Evolutionary conservation across 2,113 vertebrate species (phyloP), one percentile per base, ranked within the genome.

Genomic region (Neopipo cinnamomea): DNA sequence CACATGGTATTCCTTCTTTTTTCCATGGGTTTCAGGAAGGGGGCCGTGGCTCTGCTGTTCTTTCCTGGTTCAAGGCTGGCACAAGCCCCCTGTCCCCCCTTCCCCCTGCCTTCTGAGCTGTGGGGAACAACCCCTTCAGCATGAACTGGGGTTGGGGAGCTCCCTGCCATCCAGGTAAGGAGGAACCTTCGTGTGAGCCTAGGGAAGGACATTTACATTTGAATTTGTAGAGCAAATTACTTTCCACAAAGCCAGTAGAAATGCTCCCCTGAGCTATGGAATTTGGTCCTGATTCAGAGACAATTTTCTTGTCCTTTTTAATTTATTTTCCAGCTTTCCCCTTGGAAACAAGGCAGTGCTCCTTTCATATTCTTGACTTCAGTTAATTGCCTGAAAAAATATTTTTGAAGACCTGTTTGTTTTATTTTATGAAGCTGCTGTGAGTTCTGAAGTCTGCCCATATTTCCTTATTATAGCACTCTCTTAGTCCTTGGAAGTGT

Each of bases 311-410:
- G 49, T 90, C 27, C 41, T 85, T 88, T 46, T 46, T 59, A 52
- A 10, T 90, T 95, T 81, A 39, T 86, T 84, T 91, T 68, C 37
- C 68, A 89, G 37, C 49, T 16, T 70, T 83, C 55, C 33, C 46
- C 81, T 85, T 15, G 31, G 77, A 77, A 95, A 86, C 20, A 63
- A 76, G 74, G 33, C 85, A 76, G 31, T 2, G 3, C 12, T 91
- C n/a, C 25, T 62, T 89, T n/a, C 28, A 0, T 68, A 11, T 70
- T 86, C 55, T 80, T 79, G 71, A 42, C 63, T 95, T 93, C 67
- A 58, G 23, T 77, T 90, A 88, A 89, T 85, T 91, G 72, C 72
- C 74, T 79, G 71, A 77, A 75, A 96, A 96, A 89, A 73, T 37
- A 13, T 31, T 89, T 68, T 76, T 72, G 18, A 79, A 89, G 53